Conservation (phyloP, 1,140 invertebrate species). For the Myzus persicae region DNA sequence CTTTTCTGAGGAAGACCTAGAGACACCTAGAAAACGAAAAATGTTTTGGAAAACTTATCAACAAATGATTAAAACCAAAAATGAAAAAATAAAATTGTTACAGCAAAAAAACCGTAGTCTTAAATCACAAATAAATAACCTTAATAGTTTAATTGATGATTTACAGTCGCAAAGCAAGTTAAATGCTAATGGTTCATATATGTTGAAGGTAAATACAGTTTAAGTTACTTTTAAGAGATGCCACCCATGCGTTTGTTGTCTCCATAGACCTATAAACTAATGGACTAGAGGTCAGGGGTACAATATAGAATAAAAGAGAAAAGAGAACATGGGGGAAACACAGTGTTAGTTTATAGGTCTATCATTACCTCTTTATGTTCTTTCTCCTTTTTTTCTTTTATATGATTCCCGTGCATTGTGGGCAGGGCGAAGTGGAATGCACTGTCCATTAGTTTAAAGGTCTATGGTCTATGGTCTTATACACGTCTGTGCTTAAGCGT, state of each 20-base stretch:
- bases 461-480: too few species aligned
- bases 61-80: not conserved
- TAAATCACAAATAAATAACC: not conserved
- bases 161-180: not conserved
- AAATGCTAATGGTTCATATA: not conserved
- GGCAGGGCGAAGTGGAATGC: too few species aligned
- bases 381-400: too few species aligned
- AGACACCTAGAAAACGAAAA: not conserved
- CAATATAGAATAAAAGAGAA: not conserved
- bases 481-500: too few species aligned
- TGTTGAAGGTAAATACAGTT: not conserved
- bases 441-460: too few species aligned
- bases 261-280: not conserved
- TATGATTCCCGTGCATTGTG: too few species aligned
- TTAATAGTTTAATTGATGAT: not conserved
- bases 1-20: not conserved
- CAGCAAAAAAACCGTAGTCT: not conserved
- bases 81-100: not conserved
- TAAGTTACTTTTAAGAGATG: not conserved
- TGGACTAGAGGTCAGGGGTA: not conserved
- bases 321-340: not conserved
- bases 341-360: not conserved
- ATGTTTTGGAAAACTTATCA: not conserved
- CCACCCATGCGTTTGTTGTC: not conserved
- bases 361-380: not conserved